Evolutionary conservation across 1,140 invertebrate species (phyloP).

Genomic region (Melanaphis sacchari): DNA sequence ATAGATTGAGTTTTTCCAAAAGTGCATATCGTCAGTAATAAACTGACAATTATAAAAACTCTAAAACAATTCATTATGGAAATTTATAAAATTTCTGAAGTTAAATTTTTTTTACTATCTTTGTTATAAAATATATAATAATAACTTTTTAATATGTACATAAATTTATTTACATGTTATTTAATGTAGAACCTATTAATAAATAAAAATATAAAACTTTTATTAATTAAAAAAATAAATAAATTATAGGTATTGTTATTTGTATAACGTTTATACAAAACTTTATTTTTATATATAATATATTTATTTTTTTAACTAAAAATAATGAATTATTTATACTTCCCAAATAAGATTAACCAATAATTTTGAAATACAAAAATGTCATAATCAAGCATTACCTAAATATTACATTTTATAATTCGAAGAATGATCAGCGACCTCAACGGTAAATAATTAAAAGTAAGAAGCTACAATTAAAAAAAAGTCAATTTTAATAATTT

Average conservation of each 20-base stretch:
- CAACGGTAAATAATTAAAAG: background rate
- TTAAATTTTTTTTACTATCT: background rate
- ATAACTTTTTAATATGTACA: background rate
- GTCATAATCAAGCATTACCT: background rate
- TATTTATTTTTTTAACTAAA: too few relatives aligned
- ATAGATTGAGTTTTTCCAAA: slow-evolving; percentile 21
- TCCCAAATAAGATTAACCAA: background rate
- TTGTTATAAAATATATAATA: background rate
- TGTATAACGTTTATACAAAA: background rate
- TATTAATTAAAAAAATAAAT: background rate
- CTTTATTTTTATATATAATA: too few relatives aligned
- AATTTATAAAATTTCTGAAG: background rate
- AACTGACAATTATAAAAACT: slow-evolving; percentile 45
- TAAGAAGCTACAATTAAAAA: background rate
- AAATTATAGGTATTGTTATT: background rate
- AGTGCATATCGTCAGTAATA: slow-evolving; percentile 35
- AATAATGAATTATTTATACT: background rate
- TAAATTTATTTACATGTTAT: background rate
- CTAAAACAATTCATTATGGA: background rate
- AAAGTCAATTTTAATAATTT: background rate
- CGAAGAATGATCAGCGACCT: background rate
- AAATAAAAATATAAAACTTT: background rate
- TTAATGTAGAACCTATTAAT: background rate
- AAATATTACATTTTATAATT: slow-evolving; percentile 7
- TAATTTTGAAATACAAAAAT: background rate